These are phyloP conservation scores for Malacoctenus gilli DNA, from an alignment of 2,797 vertebrate genomes.

Conservation along the genomic window DNA sequence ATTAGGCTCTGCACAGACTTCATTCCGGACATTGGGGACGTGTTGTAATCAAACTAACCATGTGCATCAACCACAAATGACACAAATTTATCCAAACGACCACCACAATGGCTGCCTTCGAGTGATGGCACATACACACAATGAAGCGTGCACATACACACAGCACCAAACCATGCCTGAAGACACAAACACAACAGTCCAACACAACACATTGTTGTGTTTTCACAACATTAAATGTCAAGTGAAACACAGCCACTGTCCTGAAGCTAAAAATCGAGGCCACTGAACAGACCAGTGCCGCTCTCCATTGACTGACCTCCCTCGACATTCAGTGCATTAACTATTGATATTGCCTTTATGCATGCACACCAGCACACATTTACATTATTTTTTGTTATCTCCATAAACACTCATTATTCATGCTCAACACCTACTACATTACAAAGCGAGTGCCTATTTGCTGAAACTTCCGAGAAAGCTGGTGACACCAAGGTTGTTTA, in stretches of 20 bases:
- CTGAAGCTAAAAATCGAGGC: constrained; percentile 21
- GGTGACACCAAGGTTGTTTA: background rate
- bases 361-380: background rate
- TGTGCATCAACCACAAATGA: constrained; percentile 31
- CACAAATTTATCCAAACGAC: constrained; percentile 32
- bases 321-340: constrained; percentile 14
- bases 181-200: constrained; percentile 3
- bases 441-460: background rate
- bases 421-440: background rate
- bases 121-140: constrained; percentile 7
- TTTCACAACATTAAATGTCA: constrained; percentile 9
- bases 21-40: constrained; percentile 6
- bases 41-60: constrained; percentile 29
- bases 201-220: no score
- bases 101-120: background rate
- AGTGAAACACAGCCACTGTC: constrained; percentile 32
- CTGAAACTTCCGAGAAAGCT: background rate
- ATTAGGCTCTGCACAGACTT: constrained; percentile 14
- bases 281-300: constrained; percentile 5
- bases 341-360: background rate
- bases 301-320: constrained; percentile 29
- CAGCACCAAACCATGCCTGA: no score
- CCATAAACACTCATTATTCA: background rate
- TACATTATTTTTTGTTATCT: background rate
- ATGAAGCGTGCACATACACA: no score